phyloP scores from a whole-genome alignment of 2,888 invertebrate species.

The Agonum fuliginosum region DNA sequence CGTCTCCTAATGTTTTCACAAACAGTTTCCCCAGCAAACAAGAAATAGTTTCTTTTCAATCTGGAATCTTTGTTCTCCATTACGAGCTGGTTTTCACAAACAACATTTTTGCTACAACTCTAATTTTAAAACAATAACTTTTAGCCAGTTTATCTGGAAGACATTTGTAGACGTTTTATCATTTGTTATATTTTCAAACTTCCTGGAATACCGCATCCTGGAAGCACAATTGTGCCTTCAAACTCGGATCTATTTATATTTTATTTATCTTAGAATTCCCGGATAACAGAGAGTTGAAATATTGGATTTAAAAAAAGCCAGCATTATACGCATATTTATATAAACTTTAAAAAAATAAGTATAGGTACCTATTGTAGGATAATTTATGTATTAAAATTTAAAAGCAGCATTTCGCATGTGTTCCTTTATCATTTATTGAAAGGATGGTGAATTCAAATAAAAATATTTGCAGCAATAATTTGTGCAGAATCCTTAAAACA shows the following conservation, averaged over 20 bases:
- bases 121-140: too few species aligned
- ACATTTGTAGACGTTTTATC: background rate
- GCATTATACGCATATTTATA: too few species aligned
- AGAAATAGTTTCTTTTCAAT: constrained; percentile 53
- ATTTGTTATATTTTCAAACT: background rate
- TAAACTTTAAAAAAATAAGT: too few species aligned
- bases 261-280: background rate
- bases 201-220: background rate
- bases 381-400: too few species aligned
- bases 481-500: background rate
- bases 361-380: too few species aligned
- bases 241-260: constrained; percentile 9
- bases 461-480: too few species aligned
- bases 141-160: too few species aligned
- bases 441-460: too few species aligned
- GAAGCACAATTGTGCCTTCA: too few species aligned
- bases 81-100: background rate
- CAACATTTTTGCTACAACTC: background rate
- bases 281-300: background rate
- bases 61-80: constrained; percentile 15
- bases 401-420: too few species aligned
- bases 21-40: constrained; percentile 49
- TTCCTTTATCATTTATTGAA: too few species aligned
- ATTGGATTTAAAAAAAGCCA: too few species aligned
- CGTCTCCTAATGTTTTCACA: constrained; percentile 21